Percentiles rank a stretch among this genome's conserved stretches.
These are phyloP conservation scores for Micrastur ruficollis DNA, from an alignment of 2,797 vertebrate species.

Conservation along the genomic window DNA sequence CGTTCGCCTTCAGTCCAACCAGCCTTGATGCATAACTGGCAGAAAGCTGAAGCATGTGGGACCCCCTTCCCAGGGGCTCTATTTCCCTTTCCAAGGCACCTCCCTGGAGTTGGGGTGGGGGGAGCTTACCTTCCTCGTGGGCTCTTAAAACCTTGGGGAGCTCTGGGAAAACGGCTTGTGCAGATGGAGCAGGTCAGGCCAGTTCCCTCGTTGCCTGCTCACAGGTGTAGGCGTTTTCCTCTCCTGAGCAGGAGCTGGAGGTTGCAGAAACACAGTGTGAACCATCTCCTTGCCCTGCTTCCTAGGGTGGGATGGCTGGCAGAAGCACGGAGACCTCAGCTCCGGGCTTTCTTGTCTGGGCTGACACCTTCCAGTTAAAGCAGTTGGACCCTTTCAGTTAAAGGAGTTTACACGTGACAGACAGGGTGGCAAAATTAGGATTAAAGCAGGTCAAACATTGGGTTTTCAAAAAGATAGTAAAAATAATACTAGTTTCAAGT, in stretches of 20 bases:
- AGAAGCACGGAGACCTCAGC: neutral
- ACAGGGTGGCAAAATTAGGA: neutral
- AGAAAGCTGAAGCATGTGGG: rapidly evolving
- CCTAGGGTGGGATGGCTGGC: neutral
- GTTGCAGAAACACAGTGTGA: neutral
- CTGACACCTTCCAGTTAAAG: neutral
- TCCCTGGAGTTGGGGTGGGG: neutral
- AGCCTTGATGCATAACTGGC: neutral
- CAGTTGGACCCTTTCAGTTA: neutral
- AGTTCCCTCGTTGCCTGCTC: neutral
- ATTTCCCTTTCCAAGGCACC: neutral
- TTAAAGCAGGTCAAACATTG: neutral
- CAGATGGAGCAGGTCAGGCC: neutral
- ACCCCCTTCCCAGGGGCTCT: neutral
- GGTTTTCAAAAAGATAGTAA: neutral
- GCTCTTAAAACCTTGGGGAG: neutral
- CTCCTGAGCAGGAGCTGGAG: neutral
- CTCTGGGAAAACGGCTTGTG: neutral
- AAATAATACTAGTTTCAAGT: neutral
- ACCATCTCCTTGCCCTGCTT: neutral
- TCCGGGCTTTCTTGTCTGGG: neutral
- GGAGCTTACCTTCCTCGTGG: neutral
- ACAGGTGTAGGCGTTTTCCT: conserved; percentile 6
- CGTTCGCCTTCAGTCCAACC: neutral
- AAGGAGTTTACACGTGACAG: neutral